These are phyloP conservation scores for Agelaius tricolor DNA, from an alignment of 2,113 vertebrate genomes.

Conservation along the genomic window DNA sequence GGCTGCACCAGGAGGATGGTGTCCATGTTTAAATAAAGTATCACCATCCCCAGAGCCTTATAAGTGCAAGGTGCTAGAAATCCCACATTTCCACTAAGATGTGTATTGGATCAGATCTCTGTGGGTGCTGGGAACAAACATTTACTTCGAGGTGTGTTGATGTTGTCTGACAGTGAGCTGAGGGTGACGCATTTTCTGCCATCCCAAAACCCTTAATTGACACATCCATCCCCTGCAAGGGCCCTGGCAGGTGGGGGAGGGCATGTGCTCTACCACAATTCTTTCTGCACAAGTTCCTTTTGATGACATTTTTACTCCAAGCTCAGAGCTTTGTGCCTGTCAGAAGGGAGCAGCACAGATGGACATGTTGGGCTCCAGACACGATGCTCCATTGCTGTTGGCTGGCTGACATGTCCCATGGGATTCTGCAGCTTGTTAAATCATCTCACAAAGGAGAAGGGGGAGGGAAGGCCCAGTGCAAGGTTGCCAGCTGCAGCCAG, in stretches of 20 bases:
- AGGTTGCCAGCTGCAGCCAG: conserved; percentile 30
- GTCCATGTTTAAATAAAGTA: background rate
- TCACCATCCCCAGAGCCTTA: rapidly evolving
- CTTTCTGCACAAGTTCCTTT: background rate
- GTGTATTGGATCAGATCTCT: rapidly evolving
- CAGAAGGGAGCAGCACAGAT: background rate
- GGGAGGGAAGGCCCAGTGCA: background rate
- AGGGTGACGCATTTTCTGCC: background rate
- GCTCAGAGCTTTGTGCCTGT: background rate
- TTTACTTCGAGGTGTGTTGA: background rate
- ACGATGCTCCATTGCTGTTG: background rate
- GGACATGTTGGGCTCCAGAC: background rate
- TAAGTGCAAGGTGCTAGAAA: background rate
- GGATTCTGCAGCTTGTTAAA: conserved; percentile 37
- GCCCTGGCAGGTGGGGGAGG: background rate
- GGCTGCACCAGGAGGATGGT: background rate
- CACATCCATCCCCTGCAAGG: background rate
- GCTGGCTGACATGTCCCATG: background rate
- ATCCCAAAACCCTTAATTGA: background rate
- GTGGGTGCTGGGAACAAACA: background rate
- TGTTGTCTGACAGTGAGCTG: background rate
- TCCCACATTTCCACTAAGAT: background rate
- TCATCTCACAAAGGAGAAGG: conserved; percentile 9
- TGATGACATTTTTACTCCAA: background rate
- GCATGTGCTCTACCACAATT: background rate